phyloP scores from a whole-genome alignment of 2,888 invertebrate species.

The Drosophila subquinaria region DNA sequence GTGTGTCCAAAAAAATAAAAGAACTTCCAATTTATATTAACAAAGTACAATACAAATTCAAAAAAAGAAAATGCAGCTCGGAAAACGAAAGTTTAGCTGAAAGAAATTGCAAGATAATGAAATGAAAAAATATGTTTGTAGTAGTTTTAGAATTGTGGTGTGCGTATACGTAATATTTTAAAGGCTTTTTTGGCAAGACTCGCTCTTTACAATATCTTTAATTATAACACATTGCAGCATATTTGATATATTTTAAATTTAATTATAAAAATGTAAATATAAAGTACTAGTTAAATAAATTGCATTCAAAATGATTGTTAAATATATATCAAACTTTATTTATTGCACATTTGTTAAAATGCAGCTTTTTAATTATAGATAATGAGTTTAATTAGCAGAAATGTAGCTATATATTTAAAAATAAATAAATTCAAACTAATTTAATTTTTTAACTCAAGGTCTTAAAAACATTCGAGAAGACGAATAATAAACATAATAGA shows the following conservation, averaged over 20 bases:
- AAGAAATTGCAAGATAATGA: not conserved
- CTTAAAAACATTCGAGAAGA: not conserved
- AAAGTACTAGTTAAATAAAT: not conserved
- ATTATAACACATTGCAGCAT: not conserved
- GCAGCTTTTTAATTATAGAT: not conserved
- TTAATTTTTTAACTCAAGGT: not conserved
- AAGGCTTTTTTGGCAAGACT: not conserved
- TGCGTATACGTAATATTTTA: constrained; percentile 19
- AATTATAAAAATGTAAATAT: not conserved
- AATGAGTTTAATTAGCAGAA: not conserved
- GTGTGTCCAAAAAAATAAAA: constrained; percentile 7
- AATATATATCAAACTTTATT: not conserved
- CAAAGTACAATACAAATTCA: not conserved
- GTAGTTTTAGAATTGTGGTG: not conserved
- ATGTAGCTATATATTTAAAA: too few species aligned
- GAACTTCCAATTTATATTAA: not conserved
- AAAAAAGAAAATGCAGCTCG: not conserved
- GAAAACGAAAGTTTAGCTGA: not conserved
- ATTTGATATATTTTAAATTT: not conserved
- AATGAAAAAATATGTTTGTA: not conserved
- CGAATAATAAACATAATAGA: constrained; percentile 23
- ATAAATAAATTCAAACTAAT: constrained; percentile 2
- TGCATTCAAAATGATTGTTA: not conserved
- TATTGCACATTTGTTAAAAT: not conserved
- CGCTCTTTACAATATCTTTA: not conserved